Base-by-base conservation (phyloP, 2,888 invertebrate genomes). In the Scaptomyza tumidula region DNA sequence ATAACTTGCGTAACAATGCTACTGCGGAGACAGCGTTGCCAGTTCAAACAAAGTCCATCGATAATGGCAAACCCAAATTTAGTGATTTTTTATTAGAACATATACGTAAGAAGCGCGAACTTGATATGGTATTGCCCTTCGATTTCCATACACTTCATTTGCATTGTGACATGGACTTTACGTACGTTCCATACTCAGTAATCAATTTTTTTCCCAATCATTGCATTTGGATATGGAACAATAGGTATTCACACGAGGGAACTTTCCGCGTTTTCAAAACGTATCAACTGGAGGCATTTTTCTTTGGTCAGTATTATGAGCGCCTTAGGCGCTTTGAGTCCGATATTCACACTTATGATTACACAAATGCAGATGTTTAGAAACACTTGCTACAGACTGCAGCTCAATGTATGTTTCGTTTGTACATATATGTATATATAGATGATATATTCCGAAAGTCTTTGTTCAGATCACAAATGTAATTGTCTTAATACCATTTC, bases 311-410 rank as follows among this genome's bases (percentile, higher is more conserved):
- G 29, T 80, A 65, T 2, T 67, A 66, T 27, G 80, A 78, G 52
- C 76, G 78, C 1, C 24, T 80, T 9, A 70, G 56, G 44, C 78
- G 75, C 0, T 80, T 62, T 27, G 80, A 80, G 31, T 98, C 98
- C 93, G 98, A 80, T 64, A 74, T 74, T 0, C 74, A 71, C 10
- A 46, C 31, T 14, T 73, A 59, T 64, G 72, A 77, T 7, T 71
- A 71, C 37, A 5, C n/a, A 5, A 2, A 7, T 52, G 2, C 19
- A 1, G 45, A 27, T 6, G 14, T 39, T 6, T 67, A 67, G 52
- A 33, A 3, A 37, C 19, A 4, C 6, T 0, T 37, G 7, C 35
- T 16, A 31, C 10, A 19, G 9, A 50, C 13, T 5, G 10, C 3
- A n/a, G n/a, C 19, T 19, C 29, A 49, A 10, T 11, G 24, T 39